Base-by-base conservation (phyloP, 2,797 vertebrate species). In the Alauda arvensis region DNA sequence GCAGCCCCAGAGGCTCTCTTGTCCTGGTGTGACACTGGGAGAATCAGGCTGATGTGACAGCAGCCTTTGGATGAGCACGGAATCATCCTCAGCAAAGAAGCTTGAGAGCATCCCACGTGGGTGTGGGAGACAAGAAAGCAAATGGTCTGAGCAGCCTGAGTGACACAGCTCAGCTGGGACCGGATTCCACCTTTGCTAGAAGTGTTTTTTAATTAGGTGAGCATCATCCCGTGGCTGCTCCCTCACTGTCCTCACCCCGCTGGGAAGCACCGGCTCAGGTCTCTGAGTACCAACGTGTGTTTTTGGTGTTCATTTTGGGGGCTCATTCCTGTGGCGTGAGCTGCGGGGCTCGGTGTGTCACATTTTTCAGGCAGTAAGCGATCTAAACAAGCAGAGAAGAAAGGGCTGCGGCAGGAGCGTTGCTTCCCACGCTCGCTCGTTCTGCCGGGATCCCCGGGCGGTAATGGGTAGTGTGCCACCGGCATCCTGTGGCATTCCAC, bases 391-490 rank as follows among this genome's bases (percentile, higher is more conserved):
- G 90, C 4, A 0, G 52, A 46, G 85, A 91, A 89, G 84, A 91
- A 71, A 77, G 78, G 76, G 88, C 66, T 80, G 65, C 6, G 51
- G 74, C 76, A 57, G 80, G 71, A 92, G n/a, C 1, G 4, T 16
- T n/a, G 59, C 91, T 86, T 83, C 93, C 90, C 89, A 93, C 90
- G 82, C 93, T 70, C 86, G 53, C 91, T 72, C 51, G 61, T 65
- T 94, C 88, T 90, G 63, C 42, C 3, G 21, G 74, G 56, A 78
- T 91, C 86, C 91, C 88, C 56, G 31, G 88, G 84, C 13, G 6
- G 93, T 92, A 93, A 94, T 93, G 79, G 91, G 86, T 85, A 90
- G 78, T 77, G 90, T 94, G 91, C 81, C 66, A 65, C 74, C 19
- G 24, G 69, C 79, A 20, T 53, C 89, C 86, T 34, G 39, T 75